phyloP scores from a whole-genome alignment of 2,888 invertebrate genomes.

The Sarcophaga carnaria region DNA sequence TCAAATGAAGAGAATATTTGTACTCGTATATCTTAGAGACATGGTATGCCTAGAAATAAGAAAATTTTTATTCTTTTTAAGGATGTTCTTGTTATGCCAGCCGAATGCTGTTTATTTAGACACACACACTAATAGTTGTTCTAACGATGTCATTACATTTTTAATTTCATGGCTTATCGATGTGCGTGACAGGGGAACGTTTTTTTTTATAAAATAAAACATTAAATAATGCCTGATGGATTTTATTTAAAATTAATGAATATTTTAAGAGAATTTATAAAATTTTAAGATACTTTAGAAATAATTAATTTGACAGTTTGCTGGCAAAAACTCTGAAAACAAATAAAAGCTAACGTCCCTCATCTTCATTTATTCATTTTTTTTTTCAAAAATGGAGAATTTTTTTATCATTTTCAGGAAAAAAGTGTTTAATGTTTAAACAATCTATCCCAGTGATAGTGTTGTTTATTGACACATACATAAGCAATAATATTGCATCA shows the following conservation, averaged over 20 bases:
- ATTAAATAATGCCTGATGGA: not conserved
- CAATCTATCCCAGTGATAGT: too few relatives aligned
- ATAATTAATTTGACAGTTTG: too few relatives aligned
- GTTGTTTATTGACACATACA: too few relatives aligned
- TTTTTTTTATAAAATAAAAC: not conserved
- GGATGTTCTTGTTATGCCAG: not conserved
- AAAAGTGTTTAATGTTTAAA: too few relatives aligned
- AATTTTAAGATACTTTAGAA: too few relatives aligned
- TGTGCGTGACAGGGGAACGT: not conserved
- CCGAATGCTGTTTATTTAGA: not conserved
- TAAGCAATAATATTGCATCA: too few relatives aligned
- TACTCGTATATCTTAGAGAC: not conserved
- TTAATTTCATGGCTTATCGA: constrained; percentile 6
- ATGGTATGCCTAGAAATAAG: not conserved
- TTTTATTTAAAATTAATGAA: not conserved
- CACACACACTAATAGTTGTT: not conserved
- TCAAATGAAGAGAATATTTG: not conserved
- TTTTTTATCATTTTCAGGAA: too few relatives aligned
- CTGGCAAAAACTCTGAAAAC: too few relatives aligned
- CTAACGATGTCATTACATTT: not conserved
- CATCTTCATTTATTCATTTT: too few relatives aligned
- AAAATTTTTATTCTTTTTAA: not conserved
- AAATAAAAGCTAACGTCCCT: too few relatives aligned
- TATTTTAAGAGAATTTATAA: not conserved
- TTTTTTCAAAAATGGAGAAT: too few relatives aligned